Evolutionary conservation across 2,797 vertebrate genomes (phyloP), one percentile per base, ranked within the genome.

Genomic region (Arnoldichthys spilopterus): DNA sequence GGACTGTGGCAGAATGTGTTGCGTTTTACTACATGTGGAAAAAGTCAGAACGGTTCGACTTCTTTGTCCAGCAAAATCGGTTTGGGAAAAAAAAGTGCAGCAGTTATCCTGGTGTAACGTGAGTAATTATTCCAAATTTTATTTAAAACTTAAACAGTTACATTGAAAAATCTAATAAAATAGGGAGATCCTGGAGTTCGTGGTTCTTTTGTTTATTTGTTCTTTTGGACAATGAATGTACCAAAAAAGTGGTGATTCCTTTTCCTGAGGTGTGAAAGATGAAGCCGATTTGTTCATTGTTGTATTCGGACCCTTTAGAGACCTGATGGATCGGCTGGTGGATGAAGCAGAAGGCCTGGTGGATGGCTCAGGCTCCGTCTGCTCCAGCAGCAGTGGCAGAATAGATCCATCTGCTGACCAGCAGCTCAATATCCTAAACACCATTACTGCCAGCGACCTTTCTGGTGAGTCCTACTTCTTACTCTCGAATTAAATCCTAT

Each of bases 11-110:
- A n/a, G 95, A 96, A 68, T 96, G 95, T 82, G 95, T 96, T 62
- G 94, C 95, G 0, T 96, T 96, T 83, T 96, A 96, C 82, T 96
- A 96, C 85, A 96, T 96, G 95, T 96, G 95, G 95, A 96, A 96
- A 78, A 96, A 96, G 74, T 96, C 95, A 0, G 95, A 96, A 78
- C 93, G 95, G 18, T 96, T 96, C 0, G 95, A 96, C 87, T 96
- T 95, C 90, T 96, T 96, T 74, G 95, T 95, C 45, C 95, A 96
- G 83, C 95, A 96, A 87, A 96, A 95, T 0, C 89, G 95, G 0
- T 95, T 96, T 66, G 95, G 95, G 32, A 96, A 96, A 90, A 96
- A 95, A 89, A 96, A 96, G 83, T 96, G 94, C 72, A 96, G 95
- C 85, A 94, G 95, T 45, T 95, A 96, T 83, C 95, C 95, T 11